Evolutionary conservation across 2,888 invertebrate genomes (phyloP), one percentile per base, ranked within the genome.

Genomic region (Drosophila colorata): DNA sequence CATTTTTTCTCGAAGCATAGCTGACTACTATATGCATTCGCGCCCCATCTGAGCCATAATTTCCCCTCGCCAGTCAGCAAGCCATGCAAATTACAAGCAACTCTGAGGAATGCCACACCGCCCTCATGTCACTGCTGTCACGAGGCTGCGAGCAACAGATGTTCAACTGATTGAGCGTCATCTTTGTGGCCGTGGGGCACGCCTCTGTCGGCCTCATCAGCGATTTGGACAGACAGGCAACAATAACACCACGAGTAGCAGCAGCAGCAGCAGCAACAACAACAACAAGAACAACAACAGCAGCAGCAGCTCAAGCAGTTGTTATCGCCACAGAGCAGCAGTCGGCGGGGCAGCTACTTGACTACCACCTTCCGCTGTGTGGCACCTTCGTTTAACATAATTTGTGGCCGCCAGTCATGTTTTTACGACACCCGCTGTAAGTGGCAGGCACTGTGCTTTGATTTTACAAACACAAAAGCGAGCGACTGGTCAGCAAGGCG

Each of bases 341-440:
- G 49, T 37, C 14, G 37, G 13, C 44, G 18, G 48, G 33, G 47
- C 64, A 65, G 83, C 86, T 86, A 84, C 84, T 86, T 81, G 84
- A 86, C 78, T 86, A 71, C 73, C 80, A 72, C 72, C 74, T 84
- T 82, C 69, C 69, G 56, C 66, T 25, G 58, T 66, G 61, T 65
- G 76, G 78, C 80, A 75, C 72, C 80, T 85, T 72, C 74, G 75
- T 67, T 80, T 71, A 76, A 74, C 80, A 83, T 86, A 83, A 86
- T 86, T 86, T 86, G 88, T 81, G 87, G 74, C 87, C 76, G 80
- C 74, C 68, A 76, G 82, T 78, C 73, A 74, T 79, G 77, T 69
- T 77, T 79, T 79, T 72, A 86, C 80, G 73, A 86, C 80, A 85
- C 77, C 77, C 80, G 77, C 85, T 65, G 58, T 63, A 70, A 80